Conservation (phyloP, 2,888 invertebrate genomes). For the Epistrophe grossulariae region DNA sequence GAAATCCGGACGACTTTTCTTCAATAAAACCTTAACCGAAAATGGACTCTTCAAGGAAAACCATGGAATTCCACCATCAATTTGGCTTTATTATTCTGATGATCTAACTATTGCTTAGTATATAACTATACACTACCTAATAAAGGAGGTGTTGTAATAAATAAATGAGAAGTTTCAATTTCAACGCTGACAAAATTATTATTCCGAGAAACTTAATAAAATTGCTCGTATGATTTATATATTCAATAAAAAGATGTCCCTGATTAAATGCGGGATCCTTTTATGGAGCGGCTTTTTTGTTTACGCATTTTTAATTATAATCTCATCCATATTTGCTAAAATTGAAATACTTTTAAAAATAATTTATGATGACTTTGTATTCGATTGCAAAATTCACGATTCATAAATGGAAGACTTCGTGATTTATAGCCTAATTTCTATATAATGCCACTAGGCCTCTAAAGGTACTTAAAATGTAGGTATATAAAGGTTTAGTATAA, state of each 20-base stretch:
- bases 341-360: neutral
- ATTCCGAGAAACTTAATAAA: neutral
- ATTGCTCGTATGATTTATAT: slow-evolving; percentile 26
- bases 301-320: slow-evolving; percentile 25
- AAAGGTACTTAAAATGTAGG: neutral
- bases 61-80: slow-evolving; percentile 79
- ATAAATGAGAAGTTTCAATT: neutral
- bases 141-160: neutral
- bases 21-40: slow-evolving; percentile 81
- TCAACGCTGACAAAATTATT: neutral
- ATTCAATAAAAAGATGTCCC: slow-evolving; percentile 36
- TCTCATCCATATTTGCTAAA: slow-evolving; percentile 10
- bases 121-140: too few species aligned
- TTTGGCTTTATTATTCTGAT: slow-evolving; percentile 83
- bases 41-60: slow-evolving; percentile 81
- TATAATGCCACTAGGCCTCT: neutral
- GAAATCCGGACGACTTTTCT: slow-evolving; percentile 76
- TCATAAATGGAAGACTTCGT: slow-evolving; percentile 32
- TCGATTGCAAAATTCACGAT: slow-evolving; percentile 38
- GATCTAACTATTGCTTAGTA: slow-evolving; percentile 81
- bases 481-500: neutral
- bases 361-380: slow-evolving; percentile 30
- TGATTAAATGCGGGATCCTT: neutral
- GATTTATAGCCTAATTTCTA: slow-evolving; percentile 29
- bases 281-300: slow-evolving; percentile 18